A percentile compares a stretch with the other conserved stretches of the same genome.
Evolutionary conservation across 2,113 vertebrate genomes (phyloP).

Genomic region (Ctenodactylus gundi): DNA sequence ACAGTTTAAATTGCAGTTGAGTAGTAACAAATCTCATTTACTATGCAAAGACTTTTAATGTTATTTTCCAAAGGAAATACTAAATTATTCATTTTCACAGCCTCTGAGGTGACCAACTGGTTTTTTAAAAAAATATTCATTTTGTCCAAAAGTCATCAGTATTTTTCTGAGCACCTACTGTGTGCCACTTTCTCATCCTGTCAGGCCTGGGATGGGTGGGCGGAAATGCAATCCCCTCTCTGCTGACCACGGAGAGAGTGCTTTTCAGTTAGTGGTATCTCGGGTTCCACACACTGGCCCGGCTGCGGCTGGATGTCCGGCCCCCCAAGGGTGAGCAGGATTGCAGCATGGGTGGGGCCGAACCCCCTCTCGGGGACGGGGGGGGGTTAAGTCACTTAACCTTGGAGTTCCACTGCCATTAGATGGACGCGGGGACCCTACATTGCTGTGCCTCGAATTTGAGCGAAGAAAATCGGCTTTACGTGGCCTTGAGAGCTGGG

Average conservation of each 20-base stretch:
- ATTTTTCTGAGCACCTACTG: neutral
- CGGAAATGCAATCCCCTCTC: neutral
- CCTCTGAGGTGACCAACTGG: neutral
- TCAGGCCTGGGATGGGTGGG: neutral
- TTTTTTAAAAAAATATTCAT: conserved; percentile 29
- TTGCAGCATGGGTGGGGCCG: accelerated
- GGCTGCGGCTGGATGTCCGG: too few relatives aligned
- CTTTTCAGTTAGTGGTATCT: neutral
- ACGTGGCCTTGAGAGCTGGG: neutral
- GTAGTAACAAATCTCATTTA: neutral
- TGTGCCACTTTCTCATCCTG: neutral
- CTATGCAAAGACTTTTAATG: neutral
- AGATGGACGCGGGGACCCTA: neutral
- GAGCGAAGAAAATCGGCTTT: neutral
- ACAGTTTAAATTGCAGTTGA: neutral
- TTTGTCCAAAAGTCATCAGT: neutral
- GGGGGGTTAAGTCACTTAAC: neutral
- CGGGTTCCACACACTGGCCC: neutral
- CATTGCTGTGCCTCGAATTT: neutral
- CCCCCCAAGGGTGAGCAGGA: neutral
- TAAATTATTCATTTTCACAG: neutral
- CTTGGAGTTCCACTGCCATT: neutral
- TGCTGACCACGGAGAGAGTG: neutral
- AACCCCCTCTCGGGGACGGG: neutral
- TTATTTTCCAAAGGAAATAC: conserved; percentile 5